Conservation (phyloP, 2,888 invertebrate species). For the Pseudococcus longispinus region DNA sequence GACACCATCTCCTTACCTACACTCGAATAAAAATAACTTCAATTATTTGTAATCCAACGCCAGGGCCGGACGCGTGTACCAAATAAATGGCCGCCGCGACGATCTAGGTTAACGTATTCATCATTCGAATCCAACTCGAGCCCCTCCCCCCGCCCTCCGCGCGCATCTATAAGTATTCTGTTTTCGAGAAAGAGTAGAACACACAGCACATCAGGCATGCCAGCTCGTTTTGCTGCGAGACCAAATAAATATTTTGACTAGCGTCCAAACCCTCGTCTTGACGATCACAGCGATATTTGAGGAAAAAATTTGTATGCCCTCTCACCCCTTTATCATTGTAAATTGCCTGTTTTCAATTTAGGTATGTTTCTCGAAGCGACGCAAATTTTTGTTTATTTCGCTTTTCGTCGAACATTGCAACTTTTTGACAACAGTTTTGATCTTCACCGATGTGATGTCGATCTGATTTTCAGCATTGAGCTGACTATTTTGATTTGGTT, state of each 20-base stretch:
- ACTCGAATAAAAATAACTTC: background rate
- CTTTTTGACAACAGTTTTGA: too few relatives aligned
- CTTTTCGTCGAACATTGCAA: too few relatives aligned
- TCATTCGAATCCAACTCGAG: background rate
- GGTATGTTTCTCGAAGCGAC: too few relatives aligned
- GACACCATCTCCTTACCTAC: background rate
- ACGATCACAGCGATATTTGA: background rate
- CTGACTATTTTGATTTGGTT: too few relatives aligned
- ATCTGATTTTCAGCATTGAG: too few relatives aligned
- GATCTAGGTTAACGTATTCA: constrained; percentile 13
- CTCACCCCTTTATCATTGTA: background rate
- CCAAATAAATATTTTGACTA: background rate
- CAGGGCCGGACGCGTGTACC: background rate
- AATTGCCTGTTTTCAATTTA: too few relatives aligned
- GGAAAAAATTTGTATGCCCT: background rate
- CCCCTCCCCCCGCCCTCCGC: background rate
- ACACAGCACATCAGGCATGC: background rate
- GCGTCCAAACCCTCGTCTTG: background rate
- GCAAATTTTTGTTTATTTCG: too few relatives aligned
- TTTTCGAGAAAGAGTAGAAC: background rate
- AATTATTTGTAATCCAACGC: constrained; percentile 6
- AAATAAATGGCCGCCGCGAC: background rate
- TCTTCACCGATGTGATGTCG: too few relatives aligned
- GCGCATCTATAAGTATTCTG: background rate
- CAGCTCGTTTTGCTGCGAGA: background rate